A percentile compares a stretch with the other conserved stretches of the same genome.
These are phyloP conservation scores for Hirtodrosophila histrioides DNA, from an alignment of 2,888 invertebrate genomes.

Conservation along the genomic window DNA sequence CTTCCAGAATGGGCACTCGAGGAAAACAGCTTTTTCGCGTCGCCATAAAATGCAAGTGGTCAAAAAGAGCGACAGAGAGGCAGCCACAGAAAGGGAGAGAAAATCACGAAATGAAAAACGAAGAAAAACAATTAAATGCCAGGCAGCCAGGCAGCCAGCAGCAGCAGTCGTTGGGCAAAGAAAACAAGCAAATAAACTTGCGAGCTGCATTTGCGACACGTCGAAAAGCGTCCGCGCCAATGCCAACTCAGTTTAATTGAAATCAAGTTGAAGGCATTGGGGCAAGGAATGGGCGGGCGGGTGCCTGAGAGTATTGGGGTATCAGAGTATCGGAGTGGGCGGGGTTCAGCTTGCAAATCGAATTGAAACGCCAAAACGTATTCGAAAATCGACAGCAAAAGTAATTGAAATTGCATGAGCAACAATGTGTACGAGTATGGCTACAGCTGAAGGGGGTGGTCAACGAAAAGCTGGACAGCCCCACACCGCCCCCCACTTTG, in stretches of 20 bases:
- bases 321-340: constrained; percentile 16
- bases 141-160: constrained; percentile 38
- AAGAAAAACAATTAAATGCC: constrained; percentile 68
- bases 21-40: constrained; percentile 77
- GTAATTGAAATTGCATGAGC: constrained; percentile 82
- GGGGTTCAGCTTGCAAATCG: constrained; percentile 70
- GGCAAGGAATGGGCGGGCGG: constrained; percentile 4
- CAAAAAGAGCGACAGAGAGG: constrained; percentile 38
- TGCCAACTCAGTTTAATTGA: constrained; percentile 78
- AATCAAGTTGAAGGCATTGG: constrained; percentile 59
- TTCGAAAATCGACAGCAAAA: constrained; percentile 80
- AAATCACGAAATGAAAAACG: constrained; percentile 53
- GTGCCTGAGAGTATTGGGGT: background rate
- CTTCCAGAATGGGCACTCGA: constrained; percentile 42
- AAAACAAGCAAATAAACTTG: constrained; percentile 79
- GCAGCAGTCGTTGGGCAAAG: constrained; percentile 49
- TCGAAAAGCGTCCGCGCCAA: constrained; percentile 71
- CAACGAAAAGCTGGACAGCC: constrained; percentile 24
- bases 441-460: constrained; percentile 1
- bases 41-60: constrained; percentile 79
- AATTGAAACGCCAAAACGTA: constrained; percentile 75
- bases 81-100: constrained; percentile 9
- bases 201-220: constrained; percentile 72
- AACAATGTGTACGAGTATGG: constrained; percentile 61
- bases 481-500: constrained; percentile 34